These are phyloP conservation scores for Neosalanx taihuensis DNA, from an alignment of 2,797 vertebrate species.

Conservation along the genomic window DNA sequence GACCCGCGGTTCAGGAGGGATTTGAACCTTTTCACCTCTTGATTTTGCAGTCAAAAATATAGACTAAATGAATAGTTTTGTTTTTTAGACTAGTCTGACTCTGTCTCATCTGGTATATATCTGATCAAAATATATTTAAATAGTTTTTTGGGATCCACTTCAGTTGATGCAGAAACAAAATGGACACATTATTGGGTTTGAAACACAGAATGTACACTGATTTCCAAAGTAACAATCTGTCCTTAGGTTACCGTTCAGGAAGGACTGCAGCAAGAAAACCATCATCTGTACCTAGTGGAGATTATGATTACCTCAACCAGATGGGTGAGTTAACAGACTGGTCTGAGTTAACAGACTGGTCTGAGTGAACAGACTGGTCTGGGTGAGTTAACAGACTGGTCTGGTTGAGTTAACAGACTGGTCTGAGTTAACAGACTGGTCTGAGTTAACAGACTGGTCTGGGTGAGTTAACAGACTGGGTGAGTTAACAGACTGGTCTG, in stretches of 20 bases:
- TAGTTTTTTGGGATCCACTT: background rate
- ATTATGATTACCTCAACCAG: slow-evolving; percentile 45
- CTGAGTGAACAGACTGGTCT: slow-evolving; percentile 10
- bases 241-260: slow-evolving; percentile 27
- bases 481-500: too few species aligned
- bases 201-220: too few species aligned
- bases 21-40: background rate
- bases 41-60: slow-evolving; percentile 4
- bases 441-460: too few species aligned
- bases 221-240: background rate
- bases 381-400: slow-evolving; percentile 15
- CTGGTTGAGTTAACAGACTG: too few species aligned
- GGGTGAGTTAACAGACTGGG: too few species aligned
- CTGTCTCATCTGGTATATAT: background rate
- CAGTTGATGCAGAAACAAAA: background rate
- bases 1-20: too few species aligned
- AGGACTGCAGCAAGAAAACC: background rate
- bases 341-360: too few species aligned
- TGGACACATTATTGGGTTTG: background rate
- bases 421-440: too few species aligned
- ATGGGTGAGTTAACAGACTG: background rate
- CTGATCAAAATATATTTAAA: background rate
- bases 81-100: background rate
- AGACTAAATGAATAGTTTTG: background rate
- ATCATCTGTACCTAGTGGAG: slow-evolving; percentile 39